Evolutionary conservation across 2,888 invertebrate species (phyloP), one percentile per base, ranked within the genome.

Genomic region (Choristoneura rosaceana): DNA sequence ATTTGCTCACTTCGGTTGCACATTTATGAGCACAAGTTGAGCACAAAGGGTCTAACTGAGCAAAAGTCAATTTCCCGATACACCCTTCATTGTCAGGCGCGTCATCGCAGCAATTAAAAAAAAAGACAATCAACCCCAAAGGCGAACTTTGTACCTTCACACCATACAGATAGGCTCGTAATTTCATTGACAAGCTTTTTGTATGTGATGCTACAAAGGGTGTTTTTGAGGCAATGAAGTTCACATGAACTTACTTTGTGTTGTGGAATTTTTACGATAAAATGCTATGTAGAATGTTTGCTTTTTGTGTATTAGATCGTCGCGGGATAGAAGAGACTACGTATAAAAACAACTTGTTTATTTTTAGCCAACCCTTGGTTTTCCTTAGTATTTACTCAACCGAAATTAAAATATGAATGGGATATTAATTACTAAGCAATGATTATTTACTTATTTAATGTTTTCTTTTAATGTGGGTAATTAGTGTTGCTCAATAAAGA

Each of bases 1-100:
- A 71, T 71, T 71, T 71, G 62, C 65, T 47, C 65, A 38, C 38
- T 41, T 67, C 67, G 67, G 71, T 71, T 71, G 67, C 71, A 71
- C 71, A 67, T 71, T 68, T 71, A 71, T 71, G 50, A 71, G 62
- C 62, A 33, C 14, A 55, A 61, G 66, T 67, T 61, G n/a, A 45
- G 61, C 62, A 63, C 62, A 71, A 71, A 71, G 58, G 71, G 38
- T 47, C 58, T 55, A 25, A 47, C 70, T 60, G 50, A 33, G 55
- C 58, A 62, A 15, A 17, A 71, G 71, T 71, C 66, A 61, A 71
- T 62, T 70, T 70, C 60, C 45, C 70, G 38, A 65, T 60, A 70
- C 60, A 4, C 65, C 15, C 50, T 38, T n/a, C 15, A 15, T 59
- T n/a, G 33, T 34, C 14, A 9, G 43, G 14, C 43, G 62, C 33